Evolutionary conservation across 1,140 invertebrate genomes (phyloP), one percentile per base, ranked within the genome.

Genomic region (Monomorium pharaonis): DNA sequence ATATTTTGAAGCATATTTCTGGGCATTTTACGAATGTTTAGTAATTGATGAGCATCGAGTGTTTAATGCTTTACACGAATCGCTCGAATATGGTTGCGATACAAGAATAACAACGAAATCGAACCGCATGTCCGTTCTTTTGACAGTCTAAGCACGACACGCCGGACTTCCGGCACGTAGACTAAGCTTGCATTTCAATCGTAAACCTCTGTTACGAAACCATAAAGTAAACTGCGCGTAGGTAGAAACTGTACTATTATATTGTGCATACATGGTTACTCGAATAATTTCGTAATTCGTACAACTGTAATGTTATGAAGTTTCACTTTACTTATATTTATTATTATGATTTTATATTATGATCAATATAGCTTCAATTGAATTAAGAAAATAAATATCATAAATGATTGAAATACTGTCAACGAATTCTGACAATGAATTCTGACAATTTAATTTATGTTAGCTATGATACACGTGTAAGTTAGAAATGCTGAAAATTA

Each of bases 101-200:
- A 83, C 14, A 18, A 56, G 88, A 69, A 89, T 89, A 89, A 86
- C 75, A 89, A 86, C 87, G 70, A 86, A 86, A 88, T 89, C 88
- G 84, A 51, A 58, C 84, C 67, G 88, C 54, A 56, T 74, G 74
- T 89, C 69, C 76, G 69, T 86, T 83, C 60, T 37, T 54, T 89
- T 83, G 84, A 89, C 49, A 89, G 76, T 89, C 88, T 67, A 30
- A 51, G 54, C 88, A 89, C 88, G 87, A 67, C 49, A 89, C 76
- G 84, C 84, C 88, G 84, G 77, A 89, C 87, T 89, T 89, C 88
- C 88, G 88, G 88, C 87, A 89, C 87, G 70, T 89, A 63, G 83
- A 10, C 88, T 30, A 88, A 86, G 88, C 88, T 89, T 89, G 88
- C 88, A 89, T 89, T 86, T 89, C 77, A 89, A 89, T 89, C 58